Evolutionary conservation across 2,113 vertebrate species (phyloP), one percentile per base, ranked within the genome.

Genomic region (Colinus virginianus): DNA sequence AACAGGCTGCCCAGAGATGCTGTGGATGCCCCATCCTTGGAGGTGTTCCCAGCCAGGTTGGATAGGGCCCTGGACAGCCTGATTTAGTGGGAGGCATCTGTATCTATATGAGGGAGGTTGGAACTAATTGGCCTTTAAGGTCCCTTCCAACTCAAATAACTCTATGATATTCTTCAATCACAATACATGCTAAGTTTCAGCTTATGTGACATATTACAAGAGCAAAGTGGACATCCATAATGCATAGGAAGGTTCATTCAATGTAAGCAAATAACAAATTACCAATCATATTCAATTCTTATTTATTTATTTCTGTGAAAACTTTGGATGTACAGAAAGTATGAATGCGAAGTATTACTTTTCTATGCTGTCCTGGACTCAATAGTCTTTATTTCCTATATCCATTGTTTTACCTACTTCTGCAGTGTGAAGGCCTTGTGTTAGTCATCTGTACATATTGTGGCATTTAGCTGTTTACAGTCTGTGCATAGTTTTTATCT

Each of bases 401-500:
- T n/a, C 11, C 7, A 3, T 62, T 83, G 45, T 59, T 69, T 84
- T 21, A 34, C 28, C 7, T 45, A 6, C 6, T 25, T 69, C 62
- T 55, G 1, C 21, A 68, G 1, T 43, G 3, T 64, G 23, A 87
- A 87, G 8, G 1, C 1, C 20, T 4, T n/a, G 16, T 43, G 2
- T 43, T 59, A 38, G 12, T 11, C 17, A 72, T 28, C 42, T 70
- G 25, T 34, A 77, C 4, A 7, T 28, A 8, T 16, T 38, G 14
- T 3, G 7, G 11, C 43, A 19, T 34, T 78, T 56, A 68, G 48
- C 42, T 58, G 6, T 59, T 92, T 84, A 20, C 11, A 77, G 42
- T 49, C 14, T 78, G 9, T 19, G 61, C 17, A 32, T 6, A 74
- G 11, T 49, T 70, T 91, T 70, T 8, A 55, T 63, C 66, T 46